These are phyloP conservation scores for Hydrotaea diabolus DNA, from an alignment of 2,888 invertebrate species.

Conservation along the genomic window DNA sequence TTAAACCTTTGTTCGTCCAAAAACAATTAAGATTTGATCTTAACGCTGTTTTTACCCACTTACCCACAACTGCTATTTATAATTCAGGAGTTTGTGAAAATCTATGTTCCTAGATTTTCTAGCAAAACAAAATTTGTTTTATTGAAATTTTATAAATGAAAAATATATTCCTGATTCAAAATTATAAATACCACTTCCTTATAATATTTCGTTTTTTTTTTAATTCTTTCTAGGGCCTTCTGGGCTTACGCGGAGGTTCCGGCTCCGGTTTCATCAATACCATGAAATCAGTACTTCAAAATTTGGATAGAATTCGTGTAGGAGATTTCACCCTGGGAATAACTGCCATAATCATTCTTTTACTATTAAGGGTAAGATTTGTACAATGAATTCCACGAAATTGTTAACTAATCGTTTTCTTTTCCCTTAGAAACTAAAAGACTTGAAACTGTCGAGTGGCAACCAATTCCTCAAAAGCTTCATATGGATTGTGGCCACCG, in stretches of 20 bases:
- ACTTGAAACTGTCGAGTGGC: slow-evolving; percentile 54
- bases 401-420: background rate
- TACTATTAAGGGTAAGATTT: slow-evolving; percentile 87
- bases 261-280: slow-evolving; percentile 88
- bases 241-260: slow-evolving; percentile 88
- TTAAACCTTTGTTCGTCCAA: too few relatives aligned
- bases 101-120: too few relatives aligned
- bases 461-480: slow-evolving; percentile 82
- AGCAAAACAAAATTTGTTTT: too few relatives aligned
- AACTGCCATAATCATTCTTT: slow-evolving; percentile 86
- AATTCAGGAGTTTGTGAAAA: too few relatives aligned
- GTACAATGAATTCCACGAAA: background rate
- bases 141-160: too few relatives aligned
- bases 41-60: too few relatives aligned
- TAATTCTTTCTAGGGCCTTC: slow-evolving; percentile 80
- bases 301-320: slow-evolving; percentile 85
- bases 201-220: background rate
- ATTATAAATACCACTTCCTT: too few relatives aligned
- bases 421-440: slow-evolving; percentile 62
- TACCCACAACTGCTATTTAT: too few relatives aligned
- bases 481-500: slow-evolving; percentile 90
- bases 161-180: too few relatives aligned
- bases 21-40: too few relatives aligned
- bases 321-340: slow-evolving; percentile 88
- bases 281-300: slow-evolving; percentile 85